Base-by-base conservation (phyloP, 2,888 invertebrate genomes). In the Eristalis pertinax region DNA sequence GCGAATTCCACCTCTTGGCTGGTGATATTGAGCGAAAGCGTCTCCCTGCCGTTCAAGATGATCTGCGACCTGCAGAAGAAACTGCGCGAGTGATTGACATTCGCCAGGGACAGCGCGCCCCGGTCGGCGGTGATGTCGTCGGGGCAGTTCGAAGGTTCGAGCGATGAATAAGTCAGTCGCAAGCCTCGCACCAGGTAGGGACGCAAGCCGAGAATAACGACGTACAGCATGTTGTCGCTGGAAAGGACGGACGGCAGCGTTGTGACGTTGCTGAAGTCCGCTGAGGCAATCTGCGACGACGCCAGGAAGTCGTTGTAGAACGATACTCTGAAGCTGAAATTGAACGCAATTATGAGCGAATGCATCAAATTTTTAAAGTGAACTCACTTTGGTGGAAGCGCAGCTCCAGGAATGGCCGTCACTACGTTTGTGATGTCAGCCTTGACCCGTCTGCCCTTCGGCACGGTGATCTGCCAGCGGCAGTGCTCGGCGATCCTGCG, bases 401-500 rank as follows among this genome's bases (percentile, higher is more conserved):
- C 5, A 15, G 32, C 8, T 10, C 10, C 26, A 2, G 60, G 4
- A 15, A 1, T 29, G 24, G 5, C 10, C 0, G 60, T 15, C 11
- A 26, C 4, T 8, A 60, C 91, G 91, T 96, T 95, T 0, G 94
- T 89, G 72, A 97, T 92, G 68, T 94, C 94, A 0, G 96, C 90
- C 22, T 94, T 94, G 10, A 97, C 94, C 74, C 95, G 94, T 86
- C 95, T 94, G 0, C 96, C 96, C 90, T 93, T 92, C 0, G 95
- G 95, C 0, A 95, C 96, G 4, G 91, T 93, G n/a, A 96, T 95
- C n/a, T 88, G 92, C 97, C 97, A 97, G 8, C 92, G 92, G 90
- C 97, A 97, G 58, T 93, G 92, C 74, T 94, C 94, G 94, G 63
- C 76, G 84, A 68, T 29, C n/a, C 22, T 0, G 1, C 24, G 29